Evolutionary conservation across 1,140 invertebrate genomes (phyloP), one percentile per base, ranked within the genome.

Genomic region (Sarcophaga peregrina): DNA sequence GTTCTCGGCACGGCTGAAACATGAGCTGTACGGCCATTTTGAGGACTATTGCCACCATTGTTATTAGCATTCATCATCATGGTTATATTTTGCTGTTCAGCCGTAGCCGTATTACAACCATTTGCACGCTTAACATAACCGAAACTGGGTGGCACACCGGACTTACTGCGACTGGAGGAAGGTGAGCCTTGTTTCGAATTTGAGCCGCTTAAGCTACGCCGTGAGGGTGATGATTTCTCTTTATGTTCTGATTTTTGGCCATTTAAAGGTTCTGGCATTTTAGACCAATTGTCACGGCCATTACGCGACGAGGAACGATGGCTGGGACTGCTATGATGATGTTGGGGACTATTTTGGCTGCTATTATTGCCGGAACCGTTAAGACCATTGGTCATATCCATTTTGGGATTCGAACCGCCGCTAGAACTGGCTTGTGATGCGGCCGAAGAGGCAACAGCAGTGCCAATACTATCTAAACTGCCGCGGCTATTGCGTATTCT

Each of bases 1-100:
- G 95, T 95, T 86, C 95, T 92, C 8, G 96, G 95, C 20, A 96
- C 95, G 1, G 95, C 95, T 62, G 95, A 95, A 8, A 96, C 95
- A 92, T 96, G 95, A 80, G 95, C 95, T 3, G 95, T 96, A 86
- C 95, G 92, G 25, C 92, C 92, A 50, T 87, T 86, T 73, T 87
- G 85, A 9, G 81, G 82, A 17, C 78, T 52, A 58, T 68, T 50
- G 91, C 37, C 91, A 81, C 83, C 73, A 82, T 90, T 91, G 82
- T 92, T 92, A 47, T 90, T 88, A 17, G 90, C 90, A 13, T 85
- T 84, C 85, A 87, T 87, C 68, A 90, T 68, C 86, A 90, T 87
- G 11, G 85, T 84, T 10, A 90, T 90, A 46, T 91, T 92, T 86
- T 92, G 93, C 52, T 92, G 91, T 15, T 92, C 92, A 78, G 91